phyloP scores from a whole-genome alignment of 2,888 invertebrate genomes.

The Chrysolina americana region DNA sequence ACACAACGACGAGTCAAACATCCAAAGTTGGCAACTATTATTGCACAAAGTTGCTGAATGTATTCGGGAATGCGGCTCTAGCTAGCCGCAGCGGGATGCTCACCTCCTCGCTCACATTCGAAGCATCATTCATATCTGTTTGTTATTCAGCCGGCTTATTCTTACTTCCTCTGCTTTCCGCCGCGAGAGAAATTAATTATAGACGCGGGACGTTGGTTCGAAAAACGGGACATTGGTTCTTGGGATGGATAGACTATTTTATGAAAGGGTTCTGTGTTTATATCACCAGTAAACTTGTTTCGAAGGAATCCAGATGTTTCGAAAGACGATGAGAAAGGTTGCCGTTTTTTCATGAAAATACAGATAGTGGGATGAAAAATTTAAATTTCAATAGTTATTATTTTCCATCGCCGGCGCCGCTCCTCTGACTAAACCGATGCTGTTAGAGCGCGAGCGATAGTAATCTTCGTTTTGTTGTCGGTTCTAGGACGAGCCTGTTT shows the following conservation, averaged over 20 bases:
- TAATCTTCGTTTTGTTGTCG: constrained; percentile 9
- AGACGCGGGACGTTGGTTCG: background rate
- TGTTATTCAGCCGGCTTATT: constrained; percentile 1
- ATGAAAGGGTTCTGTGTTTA: no score
- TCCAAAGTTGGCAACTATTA: constrained; percentile 66
- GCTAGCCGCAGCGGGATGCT: constrained; percentile 35
- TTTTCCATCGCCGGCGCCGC: background rate
- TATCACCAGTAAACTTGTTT: no score
- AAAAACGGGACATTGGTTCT: background rate
- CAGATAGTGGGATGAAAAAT: no score
- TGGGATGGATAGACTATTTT: no score
- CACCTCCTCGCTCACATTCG: background rate
- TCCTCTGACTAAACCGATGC: background rate
- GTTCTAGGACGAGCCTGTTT: background rate
- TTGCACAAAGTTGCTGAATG: constrained; percentile 65
- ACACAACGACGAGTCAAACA: constrained; percentile 47
- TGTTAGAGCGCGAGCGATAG: background rate
- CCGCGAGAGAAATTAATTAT: background rate
- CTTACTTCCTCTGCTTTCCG: constrained; percentile 3
- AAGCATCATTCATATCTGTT: constrained; percentile 11
- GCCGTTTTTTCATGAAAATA: no score
- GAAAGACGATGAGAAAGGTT: no score
- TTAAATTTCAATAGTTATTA: no score
- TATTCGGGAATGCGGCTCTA: constrained; percentile 60
- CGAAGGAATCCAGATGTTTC: no score